Evolutionary conservation across 2,797 vertebrate species (phyloP), one percentile per base, ranked within the genome.

Genomic region (Threskiornis aethiopicus): DNA sequence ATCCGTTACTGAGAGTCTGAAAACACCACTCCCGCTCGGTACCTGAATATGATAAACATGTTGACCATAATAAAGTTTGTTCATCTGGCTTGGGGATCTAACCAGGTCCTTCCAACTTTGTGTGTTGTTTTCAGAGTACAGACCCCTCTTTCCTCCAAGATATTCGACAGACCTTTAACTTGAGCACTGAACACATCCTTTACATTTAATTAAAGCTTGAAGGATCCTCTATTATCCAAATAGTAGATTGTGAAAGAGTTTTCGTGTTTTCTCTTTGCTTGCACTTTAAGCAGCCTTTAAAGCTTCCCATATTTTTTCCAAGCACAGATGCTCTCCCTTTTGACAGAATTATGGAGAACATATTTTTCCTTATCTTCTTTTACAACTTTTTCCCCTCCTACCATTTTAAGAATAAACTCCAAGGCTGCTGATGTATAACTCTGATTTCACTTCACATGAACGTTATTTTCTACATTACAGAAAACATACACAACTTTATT

Each of bases 151-250:
- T 77, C 70, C 72, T 93, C 70, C 76, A 96, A 91, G 87, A 90
- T 64, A 91, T 44, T 94, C 95, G 73, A 70, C 77, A 87, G 69
- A 51, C 62, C 49, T 86, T 62, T 91, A 81, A 82, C 69, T 90
- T 95, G 86, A 92, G 83, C 89, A 76, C 42, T 71, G 82, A 97
- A 93, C 44, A 6, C 39, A 67, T 79, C 64, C 96, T 95, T 96
- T 96, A 90, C 67, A 90, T 96, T 96, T 84, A 96, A 93, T 96
- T 96, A 97, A 96, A 97, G 80, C 51, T 39, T 79, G 49, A 93
- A 86, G 13, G 17, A 62, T 80, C 62, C 29, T 75, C 42, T 70
- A 57, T 85, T 91, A 87, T 85, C 81, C 54, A 73, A 67, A 71
- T 83, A 95, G 72, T 84, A 79, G 77, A 29, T 25, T 91, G 39